phyloP scores from a whole-genome alignment of 2,797 vertebrate genomes.

The Rhincodon typus region DNA sequence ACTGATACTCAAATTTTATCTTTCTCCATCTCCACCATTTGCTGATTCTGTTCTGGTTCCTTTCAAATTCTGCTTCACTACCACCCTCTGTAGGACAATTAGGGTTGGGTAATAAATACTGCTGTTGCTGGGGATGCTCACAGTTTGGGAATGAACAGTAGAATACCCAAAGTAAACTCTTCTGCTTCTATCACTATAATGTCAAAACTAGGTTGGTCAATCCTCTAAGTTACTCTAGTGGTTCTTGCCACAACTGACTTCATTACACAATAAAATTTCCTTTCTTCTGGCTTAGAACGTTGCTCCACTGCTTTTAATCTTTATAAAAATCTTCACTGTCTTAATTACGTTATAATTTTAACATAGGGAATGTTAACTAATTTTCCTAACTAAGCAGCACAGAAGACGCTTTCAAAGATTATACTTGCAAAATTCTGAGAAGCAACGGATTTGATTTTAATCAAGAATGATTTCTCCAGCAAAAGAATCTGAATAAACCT shows the following conservation, averaged over 20 bases:
- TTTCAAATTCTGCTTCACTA: neutral
- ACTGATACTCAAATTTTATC: neutral
- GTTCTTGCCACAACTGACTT: neutral
- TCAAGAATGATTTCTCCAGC: neutral
- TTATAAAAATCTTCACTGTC: no score
- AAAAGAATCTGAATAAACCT: neutral
- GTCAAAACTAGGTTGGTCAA: neutral
- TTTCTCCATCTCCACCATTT: neutral
- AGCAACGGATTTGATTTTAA: neutral
- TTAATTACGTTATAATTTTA: neutral
- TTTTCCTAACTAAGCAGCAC: neutral
- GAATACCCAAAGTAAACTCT: neutral
- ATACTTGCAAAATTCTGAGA: neutral
- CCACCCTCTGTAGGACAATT: neutral
- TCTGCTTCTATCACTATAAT: neutral
- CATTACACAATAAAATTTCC: neutral
- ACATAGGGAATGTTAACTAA: neutral
- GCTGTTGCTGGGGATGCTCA: neutral
- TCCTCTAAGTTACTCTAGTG: neutral
- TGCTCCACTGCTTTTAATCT: neutral
- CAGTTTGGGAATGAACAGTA: neutral
- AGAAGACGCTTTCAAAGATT: neutral
- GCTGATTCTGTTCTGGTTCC: neutral
- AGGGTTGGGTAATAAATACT: neutral
- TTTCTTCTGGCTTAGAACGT: neutral